Base-by-base conservation (phyloP, 2,113 vertebrate genomes). In the Lutjanus erythropterus region DNA sequence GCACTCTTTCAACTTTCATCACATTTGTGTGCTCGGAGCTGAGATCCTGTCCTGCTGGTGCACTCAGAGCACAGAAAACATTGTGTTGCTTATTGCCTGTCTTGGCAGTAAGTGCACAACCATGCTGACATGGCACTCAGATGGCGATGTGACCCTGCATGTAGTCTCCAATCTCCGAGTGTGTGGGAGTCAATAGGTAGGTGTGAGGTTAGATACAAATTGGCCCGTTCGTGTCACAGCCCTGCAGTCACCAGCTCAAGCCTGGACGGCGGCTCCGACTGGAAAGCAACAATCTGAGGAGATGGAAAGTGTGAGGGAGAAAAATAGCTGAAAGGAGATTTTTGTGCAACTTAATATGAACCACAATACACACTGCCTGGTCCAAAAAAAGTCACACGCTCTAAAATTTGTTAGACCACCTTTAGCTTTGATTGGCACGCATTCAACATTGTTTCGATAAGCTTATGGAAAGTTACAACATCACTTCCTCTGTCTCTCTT, bases 171-270 rank as follows among this genome's bases (percentile, higher is more conserved):
- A 81, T 89, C 73, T 70, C 29, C 0, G 71, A 75, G 77, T 71
- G 67, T 71, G 87, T 60, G 58, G 58, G 81, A 84, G 87, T 84
- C 78, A 66, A 73, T 55, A n/a, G 70, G 70, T 5, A 83, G 85
- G 83, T 92, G 88, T 60, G 77, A 89, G 81, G 65, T 84, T 78
- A 81, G 78, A 79, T 74, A 75, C 53, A 81, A 86, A 86, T 78
- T 74, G 88, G 75, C 61, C 71, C 10, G 23, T 10, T 80, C 1
- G 10, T 67, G 78, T 75, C 53, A 58, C 56, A 66, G 81, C 41
- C 62, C 70, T 56, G 44, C 80, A 50, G 64, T 55, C 77, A 29
- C 27, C 60, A 39, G 65, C 77, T 78, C 78, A 42, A 73, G 70
- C 21, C 71, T 49, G 75, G 64, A 60, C 12, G 8, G 19, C n/a